phyloP scores from a whole-genome alignment of 1,140 invertebrate genomes.

The Aphelinus atriplicis region DNA sequence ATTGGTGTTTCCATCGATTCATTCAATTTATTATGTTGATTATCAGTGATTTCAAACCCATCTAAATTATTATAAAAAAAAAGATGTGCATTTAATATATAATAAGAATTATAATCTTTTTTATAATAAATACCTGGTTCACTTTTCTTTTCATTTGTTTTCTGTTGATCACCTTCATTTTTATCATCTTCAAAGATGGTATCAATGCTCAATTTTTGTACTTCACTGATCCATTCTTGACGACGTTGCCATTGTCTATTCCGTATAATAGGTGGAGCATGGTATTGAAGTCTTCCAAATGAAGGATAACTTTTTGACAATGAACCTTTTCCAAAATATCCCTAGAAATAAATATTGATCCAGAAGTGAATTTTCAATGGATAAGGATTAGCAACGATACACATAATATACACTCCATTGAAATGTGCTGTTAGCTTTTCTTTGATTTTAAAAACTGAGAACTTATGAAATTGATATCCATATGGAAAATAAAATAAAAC shows the following conservation, averaged over 20 bases:
- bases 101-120: background rate
- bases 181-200: conserved; percentile 53
- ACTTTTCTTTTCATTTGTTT: background rate
- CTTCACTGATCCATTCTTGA: conserved; percentile 68
- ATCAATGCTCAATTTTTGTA: conserved; percentile 55
- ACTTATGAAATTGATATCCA: too few relatives aligned
- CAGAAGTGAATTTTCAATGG: too few relatives aligned
- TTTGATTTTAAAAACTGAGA: too few relatives aligned
- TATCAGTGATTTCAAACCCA: conserved; percentile 9
- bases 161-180: conserved; percentile 21
- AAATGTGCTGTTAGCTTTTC: too few relatives aligned
- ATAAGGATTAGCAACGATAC: too few relatives aligned
- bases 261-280: conserved; percentile 64
- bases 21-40: conserved; percentile 8
- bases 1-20: conserved; percentile 4
- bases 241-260: conserved; percentile 69
- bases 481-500: background rate
- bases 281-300: conserved; percentile 58
- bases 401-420: too few relatives aligned
- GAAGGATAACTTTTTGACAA: conserved; percentile 71
- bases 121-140: too few relatives aligned
- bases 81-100: background rate
- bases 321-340: conserved; percentile 80
- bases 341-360: conserved; percentile 54
- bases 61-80: conserved; percentile 9